Evolutionary conservation across 1,140 invertebrate genomes (phyloP), one percentile per base, ranked within the genome.

Genomic region (Orussus abietinus): DNA sequence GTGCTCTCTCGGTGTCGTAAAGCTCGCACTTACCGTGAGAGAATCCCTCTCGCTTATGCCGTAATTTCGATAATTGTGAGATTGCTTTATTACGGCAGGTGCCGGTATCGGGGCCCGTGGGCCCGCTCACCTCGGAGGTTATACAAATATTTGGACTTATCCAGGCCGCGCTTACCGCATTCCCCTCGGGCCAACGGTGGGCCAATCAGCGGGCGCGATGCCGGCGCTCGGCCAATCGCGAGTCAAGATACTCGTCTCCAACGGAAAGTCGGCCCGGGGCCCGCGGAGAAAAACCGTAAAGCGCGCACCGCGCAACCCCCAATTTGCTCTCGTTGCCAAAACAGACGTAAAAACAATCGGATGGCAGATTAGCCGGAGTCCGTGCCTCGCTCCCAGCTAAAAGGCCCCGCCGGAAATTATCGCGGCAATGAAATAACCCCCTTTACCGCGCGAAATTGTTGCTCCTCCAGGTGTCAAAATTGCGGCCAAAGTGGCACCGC

Each of bases 41-140:
- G n/a, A n/a, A n/a, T n/a, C n/a, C n/a, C n/a, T n/a, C n/a, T n/a
- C n/a, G n/a, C n/a, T n/a, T n/a, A n/a, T n/a, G n/a, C n/a, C n/a
- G n/a, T n/a, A 53, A 49, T 62, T 59, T 59, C 50, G 49, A 59
- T 63, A 63, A 63, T 63, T 54, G 43, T 46, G 29, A 57, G 54
- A 63, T 62, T 60, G 52, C 57, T 63, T 51, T 38, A 60, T 61
- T 62, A 59, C 10, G 22, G 55, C 55, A 66, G 64, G 59, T 66
- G 64, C 45, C 54, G 52, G 59, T 60, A 59, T 65, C 54, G 50
- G 50, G 48, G n/a, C n/a, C 37, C 45, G 40, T 41, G 20, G 32
- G 36, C 21, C 22, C 31, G 13, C 10, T 38, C n/a, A n/a, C 12
- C 34, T 14, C 11, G 36, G 40, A 28, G 22, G 55, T 51, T 59